Base-by-base conservation (phyloP, 2,113 vertebrate genomes). In the Panthera tigris region DNA sequence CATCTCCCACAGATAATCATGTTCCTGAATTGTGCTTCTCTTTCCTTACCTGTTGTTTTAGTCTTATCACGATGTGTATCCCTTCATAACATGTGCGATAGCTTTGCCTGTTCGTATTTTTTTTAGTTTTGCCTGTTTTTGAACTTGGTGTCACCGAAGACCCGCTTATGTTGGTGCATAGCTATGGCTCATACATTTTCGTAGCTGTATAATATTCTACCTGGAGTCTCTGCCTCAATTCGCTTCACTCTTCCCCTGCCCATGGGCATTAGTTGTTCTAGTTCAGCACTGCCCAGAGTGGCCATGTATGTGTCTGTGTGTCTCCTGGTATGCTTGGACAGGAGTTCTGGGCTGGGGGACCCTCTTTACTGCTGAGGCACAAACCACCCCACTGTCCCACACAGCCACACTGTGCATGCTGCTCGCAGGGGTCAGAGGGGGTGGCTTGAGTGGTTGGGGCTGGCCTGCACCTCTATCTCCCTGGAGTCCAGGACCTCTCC, bases 401-500 rank as follows among this genome's bases (percentile, higher is more conserved):
- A 39, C 8, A 14, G 13, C 23, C 45, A 14, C 52, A 1, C 3
- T n/a, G 1, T 1, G 8, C 0, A 0, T 57, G 15, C 36, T 25
- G 13, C 19, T 74, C 18, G 0, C 15, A 0, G 27, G 29, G 41
- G 18, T 41, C 15, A 8, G 7, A 1, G 39, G 1, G n/a, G 23
- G 15, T 6, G 68, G 55, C 50, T 21, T 15, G 27, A 18, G n/a
- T 13, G 11, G 5, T 12, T 18, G 48, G 71, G 25, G 31, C 89
- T 36, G 31, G 41, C 45, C 33, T 6, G 15, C 29, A 6, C 52
- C 41, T 25, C 15, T 57, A 12, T 48, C 21, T 25, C 8, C 15
- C 1, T 0, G 16, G 36, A 7, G 14, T 4, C 33, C 1, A 14
- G 63, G 76, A 41, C 45, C 33, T 36, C 10, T 33, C 68, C 14